Conservation (phyloP, 2,888 invertebrate species). For the Parthenolecanium corni region DNA sequence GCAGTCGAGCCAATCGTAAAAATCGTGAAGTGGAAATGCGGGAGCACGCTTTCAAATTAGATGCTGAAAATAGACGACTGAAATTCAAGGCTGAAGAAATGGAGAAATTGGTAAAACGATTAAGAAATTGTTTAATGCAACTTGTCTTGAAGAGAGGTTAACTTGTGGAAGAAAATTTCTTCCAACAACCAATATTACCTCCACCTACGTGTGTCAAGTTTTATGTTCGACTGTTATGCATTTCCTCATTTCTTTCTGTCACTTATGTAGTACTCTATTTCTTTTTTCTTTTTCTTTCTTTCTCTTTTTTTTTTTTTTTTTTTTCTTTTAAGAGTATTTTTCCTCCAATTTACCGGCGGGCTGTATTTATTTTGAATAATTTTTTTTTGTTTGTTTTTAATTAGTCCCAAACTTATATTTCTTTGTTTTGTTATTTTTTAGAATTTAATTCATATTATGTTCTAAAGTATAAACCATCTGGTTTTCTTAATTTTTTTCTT, state of each 20-base stretch:
- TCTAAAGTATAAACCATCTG: too few relatives aligned
- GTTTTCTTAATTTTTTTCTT: not conserved
- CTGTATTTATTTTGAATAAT: not conserved
- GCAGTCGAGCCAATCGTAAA: slow-evolving; percentile 61
- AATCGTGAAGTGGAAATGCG: slow-evolving; percentile 47
- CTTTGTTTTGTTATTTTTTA: slow-evolving; percentile 2
- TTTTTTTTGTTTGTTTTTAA: slow-evolving; percentile 3
- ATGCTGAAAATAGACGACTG: slow-evolving; percentile 51
- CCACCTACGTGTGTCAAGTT: too few relatives aligned
- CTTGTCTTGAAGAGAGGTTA: slow-evolving; percentile 44
- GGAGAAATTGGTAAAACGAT: slow-evolving; percentile 53
- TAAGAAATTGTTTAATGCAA: slow-evolving; percentile 53
- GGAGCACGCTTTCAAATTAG: slow-evolving; percentile 45
- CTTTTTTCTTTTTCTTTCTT: not conserved
- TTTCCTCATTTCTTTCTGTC: too few relatives aligned
- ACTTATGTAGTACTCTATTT: not conserved
- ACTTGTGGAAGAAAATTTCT: too few relatives aligned
- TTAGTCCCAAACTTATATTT: not conserved
- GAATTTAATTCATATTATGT: not conserved
- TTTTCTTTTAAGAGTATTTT: not conserved
- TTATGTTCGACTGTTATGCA: too few relatives aligned
- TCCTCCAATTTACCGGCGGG: too few relatives aligned
- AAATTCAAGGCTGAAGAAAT: slow-evolving; percentile 54
- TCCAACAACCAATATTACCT: too few relatives aligned
- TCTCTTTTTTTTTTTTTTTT: not conserved